These are phyloP conservation scores for Hipparchia semele DNA, from an alignment of 2,888 invertebrate species.

Conservation along the genomic window DNA sequence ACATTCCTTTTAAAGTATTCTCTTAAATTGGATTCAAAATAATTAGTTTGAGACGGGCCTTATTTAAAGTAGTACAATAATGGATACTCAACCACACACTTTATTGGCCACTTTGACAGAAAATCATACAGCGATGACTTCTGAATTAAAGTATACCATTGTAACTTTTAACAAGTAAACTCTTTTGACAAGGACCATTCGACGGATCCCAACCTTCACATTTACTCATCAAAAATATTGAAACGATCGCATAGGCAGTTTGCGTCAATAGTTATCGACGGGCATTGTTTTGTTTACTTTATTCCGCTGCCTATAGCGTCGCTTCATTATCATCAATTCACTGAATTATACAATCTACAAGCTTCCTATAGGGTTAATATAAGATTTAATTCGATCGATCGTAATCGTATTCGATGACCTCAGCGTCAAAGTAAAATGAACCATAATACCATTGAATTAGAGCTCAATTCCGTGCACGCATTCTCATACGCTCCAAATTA, in stretches of 20 bases:
- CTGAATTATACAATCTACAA: conserved; percentile 8
- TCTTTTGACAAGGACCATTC: conserved; percentile 27
- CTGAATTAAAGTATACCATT: conserved; percentile 44
- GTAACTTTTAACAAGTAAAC: conserved; percentile 30
- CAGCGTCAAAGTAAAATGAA: no score
- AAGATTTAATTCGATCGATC: no score
- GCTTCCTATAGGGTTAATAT: background rate
- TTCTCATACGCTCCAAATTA: no score
- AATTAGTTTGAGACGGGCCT: conserved; percentile 45
- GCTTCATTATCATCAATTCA: conserved; percentile 11
- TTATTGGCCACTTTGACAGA: conserved; percentile 50
- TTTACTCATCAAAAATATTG: conserved; percentile 31
- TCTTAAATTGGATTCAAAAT: conserved; percentile 34
- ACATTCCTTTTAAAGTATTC: conserved; percentile 5
- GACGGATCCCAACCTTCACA: conserved; percentile 34
- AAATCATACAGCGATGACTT: conserved; percentile 44
- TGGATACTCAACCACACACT: conserved; percentile 48
- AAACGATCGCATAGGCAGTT: conserved; percentile 5
- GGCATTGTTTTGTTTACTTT: conserved; percentile 17
- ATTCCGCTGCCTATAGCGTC: background rate
- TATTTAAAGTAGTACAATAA: conserved; percentile 43
- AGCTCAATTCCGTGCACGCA: no score
- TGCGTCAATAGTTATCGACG: conserved; percentile 2
- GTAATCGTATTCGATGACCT: no score
- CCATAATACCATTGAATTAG: no score